These are phyloP conservation scores for Machimus rusticus DNA, from an alignment of 2,888 invertebrate genomes.

Conservation along the genomic window DNA sequence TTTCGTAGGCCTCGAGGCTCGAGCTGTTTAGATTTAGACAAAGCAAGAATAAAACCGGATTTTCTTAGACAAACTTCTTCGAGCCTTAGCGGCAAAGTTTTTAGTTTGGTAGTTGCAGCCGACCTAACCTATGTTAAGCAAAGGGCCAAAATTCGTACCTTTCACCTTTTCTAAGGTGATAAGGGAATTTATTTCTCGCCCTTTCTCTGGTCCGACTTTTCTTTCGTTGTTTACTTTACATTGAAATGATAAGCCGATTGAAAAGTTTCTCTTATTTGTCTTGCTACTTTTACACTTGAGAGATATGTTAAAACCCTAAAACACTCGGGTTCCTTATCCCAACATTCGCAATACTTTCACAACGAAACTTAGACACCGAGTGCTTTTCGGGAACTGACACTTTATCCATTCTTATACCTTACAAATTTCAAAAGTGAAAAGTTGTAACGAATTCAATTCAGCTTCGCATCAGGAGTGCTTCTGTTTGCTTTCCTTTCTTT, in stretches of 20 bases:
- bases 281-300: background rate
- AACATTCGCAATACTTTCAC: background rate
- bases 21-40: background rate
- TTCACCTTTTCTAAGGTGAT: background rate
- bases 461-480: background rate
- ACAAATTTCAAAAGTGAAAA: constrained; percentile 23
- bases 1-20: background rate
- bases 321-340: constrained; percentile 2
- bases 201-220: background rate
- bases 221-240: constrained; percentile 16
- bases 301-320: constrained; percentile 8
- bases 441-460: constrained; percentile 19
- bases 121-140: background rate
- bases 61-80: background rate
- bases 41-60: background rate
- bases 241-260: constrained; percentile 36
- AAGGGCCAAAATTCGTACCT: background rate
- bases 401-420: background rate
- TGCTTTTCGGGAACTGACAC: background rate
- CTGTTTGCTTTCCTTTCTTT: background rate
- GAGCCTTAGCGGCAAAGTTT: background rate
- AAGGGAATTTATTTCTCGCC: constrained; percentile 11
- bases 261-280: constrained; percentile 28
- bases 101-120: background rate
- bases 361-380: background rate